Evolutionary conservation across 2,113 vertebrate species (phyloP), one percentile per base, ranked within the genome.

Genomic region (Glareola pratincola): DNA sequence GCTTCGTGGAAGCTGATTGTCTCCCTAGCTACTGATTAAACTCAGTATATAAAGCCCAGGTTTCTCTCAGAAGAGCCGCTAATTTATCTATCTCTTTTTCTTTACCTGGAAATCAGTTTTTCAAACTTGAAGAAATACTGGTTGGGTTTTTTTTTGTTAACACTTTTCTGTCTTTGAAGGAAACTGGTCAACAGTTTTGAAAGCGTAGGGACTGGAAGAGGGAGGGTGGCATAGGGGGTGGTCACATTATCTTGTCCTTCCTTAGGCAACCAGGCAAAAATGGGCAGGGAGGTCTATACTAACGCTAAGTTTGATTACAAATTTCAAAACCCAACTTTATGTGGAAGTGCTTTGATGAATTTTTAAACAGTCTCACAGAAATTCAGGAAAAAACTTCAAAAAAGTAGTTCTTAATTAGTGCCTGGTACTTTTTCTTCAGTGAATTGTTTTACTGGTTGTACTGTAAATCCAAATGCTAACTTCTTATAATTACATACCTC

Each of bases 331-430:
- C 23, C n/a, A 57, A 39, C 26, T 43, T 77, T 51, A 41, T 56
- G 47, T 88, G 78, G 29, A 95, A 96, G 41, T 59, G 27, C 80
- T 96, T 92, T 92, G 92, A 95, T 96, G 78, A 95, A 92, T 95
- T 95, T 96, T 96, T 92, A 74, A 95, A 71, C 37, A 74, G 29
- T 62, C 32, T 76, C 14, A 34, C 10, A 90, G 53, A 94, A 80
- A 84, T 88, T 80, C 59, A 5, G 4, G 45, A 77, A 83, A 59
- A 90, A 51, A 39, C 43, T 87, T 71, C 21, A 43, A 50, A 91
- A 92, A 87, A 77, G 36, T 77, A 23, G 12, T 39, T 45, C 62
- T 73, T 89, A 83, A 92, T 92, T 73, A 93, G 53, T n/a, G 39
- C 32, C 37, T 85, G 29, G 37, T 73, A 41, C 11, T 72, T 85